Base-by-base conservation (phyloP, 2,888 invertebrate species). In the Sinotaia quadrata region DNA sequence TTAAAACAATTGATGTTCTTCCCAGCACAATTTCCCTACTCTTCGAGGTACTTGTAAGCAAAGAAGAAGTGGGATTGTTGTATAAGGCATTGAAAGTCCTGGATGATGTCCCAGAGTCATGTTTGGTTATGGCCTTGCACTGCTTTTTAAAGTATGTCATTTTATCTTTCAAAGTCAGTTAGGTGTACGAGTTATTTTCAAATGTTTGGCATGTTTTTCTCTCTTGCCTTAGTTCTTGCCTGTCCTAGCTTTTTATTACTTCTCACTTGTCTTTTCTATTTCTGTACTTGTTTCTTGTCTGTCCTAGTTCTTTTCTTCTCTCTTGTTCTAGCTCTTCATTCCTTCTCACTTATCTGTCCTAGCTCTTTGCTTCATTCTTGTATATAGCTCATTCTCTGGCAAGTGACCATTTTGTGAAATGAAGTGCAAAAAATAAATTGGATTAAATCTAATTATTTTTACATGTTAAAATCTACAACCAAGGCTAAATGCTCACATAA, bases 91-190 rank as follows among this genome's bases (percentile, higher is more conserved):
- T 58, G n/a, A 58, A 4, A 18, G 24, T 34, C 37, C 24, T 37
- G 21, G 58, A 24, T 24, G 58, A 58, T 24, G 34, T 58, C 7
- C 58, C 58, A 7, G 58, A 58, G 21, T 21, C 58, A 15, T 58
- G 58, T 36, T 15, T 58, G 24, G n/a, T 36, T 15, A 24, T 36
- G 37, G 58, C 58, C n/a, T 34, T 58, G 21, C 36, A 58, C 24
- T 58, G 58, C 58, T 36, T 58, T 15, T n/a, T 58, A 21, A 58
- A n/a, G 58, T 58, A 37, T 21, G 57, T n/a, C 10, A 29, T 24
- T 54, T 29, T 2, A 18, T 29, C 18, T 41, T 41, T 10, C 10
- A 10, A 12, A 10, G 18, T 12, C 41, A 41, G 8, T 41, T 41
- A 12, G 41, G 8, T 15, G 18, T 41, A 10, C 18, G 18, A 18